Conservation (phyloP, 2,888 invertebrate species). For the Mesorhabditis spiculigera region DNA sequence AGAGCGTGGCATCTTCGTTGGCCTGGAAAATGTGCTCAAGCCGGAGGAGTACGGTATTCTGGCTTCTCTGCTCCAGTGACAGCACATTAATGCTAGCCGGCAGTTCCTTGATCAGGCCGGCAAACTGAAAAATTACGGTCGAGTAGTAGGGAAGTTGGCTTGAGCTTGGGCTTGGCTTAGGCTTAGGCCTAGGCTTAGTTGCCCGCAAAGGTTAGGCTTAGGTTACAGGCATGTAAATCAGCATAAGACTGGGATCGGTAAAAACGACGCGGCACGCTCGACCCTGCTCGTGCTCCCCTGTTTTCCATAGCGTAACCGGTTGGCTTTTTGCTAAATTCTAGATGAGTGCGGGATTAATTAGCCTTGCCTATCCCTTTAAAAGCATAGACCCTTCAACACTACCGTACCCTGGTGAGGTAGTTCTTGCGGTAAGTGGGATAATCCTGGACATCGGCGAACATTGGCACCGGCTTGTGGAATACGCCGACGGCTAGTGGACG, state of each 20-base stretch:
- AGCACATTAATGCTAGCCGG: conserved; percentile 59
- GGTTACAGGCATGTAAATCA: no score
- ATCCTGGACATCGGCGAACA: conserved; percentile 29
- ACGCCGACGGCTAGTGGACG: conserved; percentile 36
- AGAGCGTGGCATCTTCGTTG: conserved; percentile 56
- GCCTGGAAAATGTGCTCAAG: conserved; percentile 60
- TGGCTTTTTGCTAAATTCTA: no score
- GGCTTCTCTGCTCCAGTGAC: conserved; percentile 59
- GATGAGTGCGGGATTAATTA: no score
- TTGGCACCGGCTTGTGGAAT: conserved; percentile 45
- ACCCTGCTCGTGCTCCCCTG: no score
- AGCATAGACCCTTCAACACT: conserved; percentile 60
- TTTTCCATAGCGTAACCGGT: no score
- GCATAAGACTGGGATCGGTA: no score
- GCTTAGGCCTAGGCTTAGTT: no score
- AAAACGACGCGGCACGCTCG: no score
- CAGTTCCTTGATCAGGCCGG: conserved; percentile 31
- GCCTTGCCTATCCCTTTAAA: conserved; percentile 56
- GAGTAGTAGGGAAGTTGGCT: no score
- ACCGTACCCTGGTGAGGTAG: conserved; percentile 46
- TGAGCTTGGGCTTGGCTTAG: no score
- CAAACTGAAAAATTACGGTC: conserved; percentile 27
- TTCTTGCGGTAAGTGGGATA: conserved; percentile 59
- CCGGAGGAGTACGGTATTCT: conserved; percentile 56
- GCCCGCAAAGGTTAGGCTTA: no score